Evolutionary conservation across 1,140 invertebrate species (phyloP).

Genomic region (Hycleus phaleratus): DNA sequence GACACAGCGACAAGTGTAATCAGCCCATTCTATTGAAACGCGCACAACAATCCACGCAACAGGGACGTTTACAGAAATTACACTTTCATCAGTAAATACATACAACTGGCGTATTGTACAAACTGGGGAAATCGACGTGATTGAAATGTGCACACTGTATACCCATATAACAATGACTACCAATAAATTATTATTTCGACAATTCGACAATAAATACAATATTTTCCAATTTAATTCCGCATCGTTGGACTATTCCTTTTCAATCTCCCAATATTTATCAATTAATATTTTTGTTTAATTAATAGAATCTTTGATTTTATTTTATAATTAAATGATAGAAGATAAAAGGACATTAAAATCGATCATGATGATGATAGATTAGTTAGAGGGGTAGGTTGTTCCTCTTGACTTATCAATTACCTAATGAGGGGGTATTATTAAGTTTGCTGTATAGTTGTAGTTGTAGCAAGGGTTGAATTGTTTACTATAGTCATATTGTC

Average conservation of each 20-base stretch:
- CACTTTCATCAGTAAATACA: slow-evolving; percentile 7
- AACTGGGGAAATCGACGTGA: slow-evolving; percentile 5
- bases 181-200: too few species aligned
- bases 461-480: slow-evolving; percentile 13
- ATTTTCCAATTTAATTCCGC: too few species aligned
- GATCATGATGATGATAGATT: too few species aligned
- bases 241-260: too few species aligned
- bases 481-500: slow-evolving; percentile 9
- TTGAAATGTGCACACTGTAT: slow-evolving; percentile 1
- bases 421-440: slow-evolving; percentile 18
- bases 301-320: too few species aligned
- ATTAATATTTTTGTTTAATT: too few species aligned
- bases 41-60: slow-evolving; percentile 12
- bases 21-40: slow-evolving; percentile 17
- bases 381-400: slow-evolving; percentile 4
- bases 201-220: too few species aligned
- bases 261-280: too few species aligned
- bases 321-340: too few species aligned
- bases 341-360: too few species aligned
- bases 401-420: slow-evolving; percentile 22
- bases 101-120: background rate
- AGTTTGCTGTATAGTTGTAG: background rate
- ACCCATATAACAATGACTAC: too few species aligned
- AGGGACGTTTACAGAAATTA: slow-evolving; percentile 15
- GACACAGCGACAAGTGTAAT: slow-evolving; percentile 19